phyloP scores from a whole-genome alignment of 2,113 vertebrate genomes.

The Rhodinocichla rosea region DNA sequence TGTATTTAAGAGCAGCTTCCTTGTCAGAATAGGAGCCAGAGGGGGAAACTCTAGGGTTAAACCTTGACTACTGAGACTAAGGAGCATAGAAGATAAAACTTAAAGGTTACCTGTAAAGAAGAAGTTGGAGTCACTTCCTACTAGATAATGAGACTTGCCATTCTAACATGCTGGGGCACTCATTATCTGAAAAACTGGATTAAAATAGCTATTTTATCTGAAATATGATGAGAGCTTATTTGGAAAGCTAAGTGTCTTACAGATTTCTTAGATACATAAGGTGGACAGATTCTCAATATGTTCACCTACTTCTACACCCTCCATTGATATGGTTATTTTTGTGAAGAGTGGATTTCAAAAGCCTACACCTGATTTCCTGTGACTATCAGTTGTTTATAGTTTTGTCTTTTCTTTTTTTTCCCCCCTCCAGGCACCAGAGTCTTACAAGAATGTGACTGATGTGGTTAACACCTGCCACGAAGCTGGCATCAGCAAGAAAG shows the following conservation, averaged over 20 bases:
- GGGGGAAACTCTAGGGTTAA: not conserved
- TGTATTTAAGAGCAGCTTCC: not conserved
- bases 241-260: not conserved
- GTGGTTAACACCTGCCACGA: slow-evolving; percentile 96
- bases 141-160: not conserved
- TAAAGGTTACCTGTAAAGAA: not conserved
- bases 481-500: slow-evolving; percentile 97
- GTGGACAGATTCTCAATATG: not conserved
- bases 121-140: not conserved
- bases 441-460: slow-evolving; percentile 96
- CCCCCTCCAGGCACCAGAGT: slow-evolving; percentile 86
- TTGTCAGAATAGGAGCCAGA: not conserved
- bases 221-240: not conserved
- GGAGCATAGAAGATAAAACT: not conserved
- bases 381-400: not conserved
- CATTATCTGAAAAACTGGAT: not conserved
- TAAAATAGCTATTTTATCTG: not conserved
- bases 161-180: not conserved
- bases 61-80: not conserved
- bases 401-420: not conserved
- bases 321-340: not conserved
- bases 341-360: not conserved
- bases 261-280: not conserved
- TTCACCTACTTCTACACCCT: not conserved
- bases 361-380: not conserved